These are phyloP conservation scores for Spodoptera litura DNA, from an alignment of 1,140 invertebrate genomes.

Conservation along the genomic window DNA sequence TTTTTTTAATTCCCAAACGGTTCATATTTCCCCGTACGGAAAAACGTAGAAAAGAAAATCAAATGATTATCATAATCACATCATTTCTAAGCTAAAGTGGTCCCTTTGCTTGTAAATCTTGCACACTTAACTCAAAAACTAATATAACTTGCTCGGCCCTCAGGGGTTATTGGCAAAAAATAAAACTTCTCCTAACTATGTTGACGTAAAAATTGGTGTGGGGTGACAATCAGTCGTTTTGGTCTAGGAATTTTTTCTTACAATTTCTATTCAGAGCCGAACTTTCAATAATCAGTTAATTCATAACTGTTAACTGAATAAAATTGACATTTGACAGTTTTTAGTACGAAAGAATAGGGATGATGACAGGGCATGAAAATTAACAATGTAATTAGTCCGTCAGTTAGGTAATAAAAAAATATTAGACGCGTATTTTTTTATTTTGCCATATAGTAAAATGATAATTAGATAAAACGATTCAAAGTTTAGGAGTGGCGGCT, in stretches of 20 bases:
- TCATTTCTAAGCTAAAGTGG: conserved; percentile 10
- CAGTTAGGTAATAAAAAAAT: too few relatives aligned
- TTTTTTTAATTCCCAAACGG: not conserved
- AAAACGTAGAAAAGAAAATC: conserved; percentile 5
- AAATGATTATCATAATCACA: conserved; percentile 32
- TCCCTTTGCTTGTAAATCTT: conserved; percentile 26
- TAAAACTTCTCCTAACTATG: conserved; percentile 43
- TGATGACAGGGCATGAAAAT: too few relatives aligned
- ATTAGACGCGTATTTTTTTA: too few relatives aligned
- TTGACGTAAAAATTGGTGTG: conserved; percentile 44
- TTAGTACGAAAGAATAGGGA: too few relatives aligned
- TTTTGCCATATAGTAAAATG: too few relatives aligned
- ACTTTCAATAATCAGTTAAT: too few relatives aligned
- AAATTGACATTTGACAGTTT: too few relatives aligned
- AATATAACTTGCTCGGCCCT: conserved; percentile 47
- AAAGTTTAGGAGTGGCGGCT: too few relatives aligned
- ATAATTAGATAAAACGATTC: too few relatives aligned
- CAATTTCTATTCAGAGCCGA: not conserved
- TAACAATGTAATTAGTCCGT: too few relatives aligned
- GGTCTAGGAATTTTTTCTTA: not conserved
- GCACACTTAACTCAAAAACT: conserved; percentile 49
- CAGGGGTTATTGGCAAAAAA: conserved; percentile 44
- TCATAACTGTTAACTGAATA: too few relatives aligned
- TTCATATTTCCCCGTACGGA: not conserved
- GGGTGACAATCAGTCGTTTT: not conserved